phyloP scores from a whole-genome alignment of 2,797 vertebrate species.

The Otus scops region DNA sequence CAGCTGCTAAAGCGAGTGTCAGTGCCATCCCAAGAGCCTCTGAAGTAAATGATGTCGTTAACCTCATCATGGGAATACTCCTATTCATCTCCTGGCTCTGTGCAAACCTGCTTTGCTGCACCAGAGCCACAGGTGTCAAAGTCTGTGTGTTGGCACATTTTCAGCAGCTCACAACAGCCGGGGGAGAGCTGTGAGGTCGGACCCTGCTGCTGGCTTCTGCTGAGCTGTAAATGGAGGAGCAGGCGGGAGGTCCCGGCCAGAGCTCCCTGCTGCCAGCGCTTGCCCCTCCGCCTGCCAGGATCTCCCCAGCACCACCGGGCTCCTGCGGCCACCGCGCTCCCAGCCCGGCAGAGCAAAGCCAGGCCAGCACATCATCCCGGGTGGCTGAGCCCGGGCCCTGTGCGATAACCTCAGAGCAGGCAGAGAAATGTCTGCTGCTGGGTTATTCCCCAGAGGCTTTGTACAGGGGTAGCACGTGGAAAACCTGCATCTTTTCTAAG shows the following conservation, averaged over 20 bases:
- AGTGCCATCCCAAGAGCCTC: slow-evolving; percentile 25
- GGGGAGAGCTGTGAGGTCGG: not conserved
- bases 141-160: not conserved
- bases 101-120: not conserved
- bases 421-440: not conserved
- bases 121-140: slow-evolving; percentile 10
- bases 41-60: slow-evolving; percentile 43
- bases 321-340: fast-evolving
- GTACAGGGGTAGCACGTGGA: fast-evolving
- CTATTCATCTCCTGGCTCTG: not conserved
- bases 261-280: not conserved
- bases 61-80: slow-evolving; percentile 18
- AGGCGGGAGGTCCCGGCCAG: not conserved
- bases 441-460: not conserved
- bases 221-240: not conserved
- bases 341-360: not conserved
- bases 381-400: not conserved
- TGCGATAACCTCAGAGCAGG: not conserved
- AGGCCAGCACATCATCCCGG: not conserved
- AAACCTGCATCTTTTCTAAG: not conserved
- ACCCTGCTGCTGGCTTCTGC: not conserved
- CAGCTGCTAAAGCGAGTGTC: slow-evolving; percentile 47
- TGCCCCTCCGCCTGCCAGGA: not conserved
- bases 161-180: not conserved
- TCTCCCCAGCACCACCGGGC: fast-evolving